Evolutionary conservation across 2,888 invertebrate species (phyloP).

Genomic region (Mellilla xanthometata): DNA sequence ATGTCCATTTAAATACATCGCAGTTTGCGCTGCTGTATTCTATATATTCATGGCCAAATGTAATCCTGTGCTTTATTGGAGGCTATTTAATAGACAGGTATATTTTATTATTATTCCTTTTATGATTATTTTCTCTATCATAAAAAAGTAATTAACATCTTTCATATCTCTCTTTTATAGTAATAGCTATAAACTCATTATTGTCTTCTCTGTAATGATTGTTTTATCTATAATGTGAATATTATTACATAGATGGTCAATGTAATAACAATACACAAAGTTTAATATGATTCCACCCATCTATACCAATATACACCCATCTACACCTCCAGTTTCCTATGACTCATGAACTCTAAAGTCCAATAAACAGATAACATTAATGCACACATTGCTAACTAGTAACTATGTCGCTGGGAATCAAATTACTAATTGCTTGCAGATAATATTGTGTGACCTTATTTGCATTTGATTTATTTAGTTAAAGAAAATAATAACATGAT

Average conservation of each 20-base stretch:
- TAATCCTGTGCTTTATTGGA: conserved; percentile 96
- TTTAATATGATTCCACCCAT: too few species aligned
- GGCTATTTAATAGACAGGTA: conserved; percentile 97
- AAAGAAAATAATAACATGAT: background rate
- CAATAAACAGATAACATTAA: conserved; percentile 25
- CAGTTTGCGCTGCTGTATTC: conserved; percentile 95
- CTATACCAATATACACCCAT: too few species aligned
- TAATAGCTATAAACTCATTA: too few species aligned
- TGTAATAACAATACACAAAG: too few species aligned
- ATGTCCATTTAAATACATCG: conserved; percentile 90
- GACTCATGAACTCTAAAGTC: conserved; percentile 25
- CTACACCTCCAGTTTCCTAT: conserved; percentile 10
- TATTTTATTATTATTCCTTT: too few species aligned
- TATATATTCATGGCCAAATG: conserved; percentile 99
- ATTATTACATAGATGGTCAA: too few species aligned
- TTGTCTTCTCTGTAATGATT: too few species aligned
- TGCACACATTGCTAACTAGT: conserved; percentile 27
- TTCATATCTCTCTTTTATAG: too few species aligned
- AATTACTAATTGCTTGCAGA: conserved; percentile 13
- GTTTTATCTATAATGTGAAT: too few species aligned
- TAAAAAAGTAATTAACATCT: too few species aligned
- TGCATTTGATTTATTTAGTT: background rate
- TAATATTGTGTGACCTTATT: conserved; percentile 23
- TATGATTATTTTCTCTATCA: too few species aligned
- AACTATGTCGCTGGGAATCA: conserved; percentile 20